These are phyloP conservation scores for Bungarus multicinctus DNA, from an alignment of 2,113 vertebrate genomes.

Conservation along the genomic window DNA sequence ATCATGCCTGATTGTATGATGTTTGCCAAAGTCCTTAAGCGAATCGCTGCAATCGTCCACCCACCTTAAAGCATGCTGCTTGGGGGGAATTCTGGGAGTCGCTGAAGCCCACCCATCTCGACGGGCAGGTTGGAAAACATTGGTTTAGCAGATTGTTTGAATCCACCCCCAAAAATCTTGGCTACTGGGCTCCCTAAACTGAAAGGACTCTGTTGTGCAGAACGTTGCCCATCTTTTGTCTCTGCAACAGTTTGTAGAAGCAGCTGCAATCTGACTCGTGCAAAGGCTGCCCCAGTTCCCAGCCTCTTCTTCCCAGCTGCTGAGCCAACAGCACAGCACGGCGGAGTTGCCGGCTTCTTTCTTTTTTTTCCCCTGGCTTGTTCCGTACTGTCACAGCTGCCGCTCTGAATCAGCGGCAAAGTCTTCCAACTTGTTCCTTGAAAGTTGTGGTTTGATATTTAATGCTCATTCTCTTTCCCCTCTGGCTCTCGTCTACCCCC, in stretches of 20 bases:
- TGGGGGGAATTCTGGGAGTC: background rate
- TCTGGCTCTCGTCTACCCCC: background rate
- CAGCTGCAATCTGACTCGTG: background rate
- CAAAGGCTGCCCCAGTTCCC: background rate
- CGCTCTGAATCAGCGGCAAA: background rate
- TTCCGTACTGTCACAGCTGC: background rate
- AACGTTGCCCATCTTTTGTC: background rate
- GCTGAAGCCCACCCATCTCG: background rate
- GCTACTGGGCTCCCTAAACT: background rate
- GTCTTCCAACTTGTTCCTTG: background rate
- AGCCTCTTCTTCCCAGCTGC: background rate
- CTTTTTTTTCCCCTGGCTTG: background rate
- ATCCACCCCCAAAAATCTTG: background rate
- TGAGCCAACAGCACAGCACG: background rate
- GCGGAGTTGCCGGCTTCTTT: background rate
- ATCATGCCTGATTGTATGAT: background rate
- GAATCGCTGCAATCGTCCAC: background rate
- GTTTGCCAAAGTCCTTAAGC: no score
- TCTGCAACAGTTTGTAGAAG: background rate
- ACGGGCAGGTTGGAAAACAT: background rate
- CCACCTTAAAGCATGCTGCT: background rate
- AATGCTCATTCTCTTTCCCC: background rate
- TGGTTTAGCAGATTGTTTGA: background rate
- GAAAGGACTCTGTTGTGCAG: background rate
- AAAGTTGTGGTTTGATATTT: background rate